Base-by-base conservation (phyloP, 2,113 vertebrate genomes). In the Hipposideros armiger region DNA sequence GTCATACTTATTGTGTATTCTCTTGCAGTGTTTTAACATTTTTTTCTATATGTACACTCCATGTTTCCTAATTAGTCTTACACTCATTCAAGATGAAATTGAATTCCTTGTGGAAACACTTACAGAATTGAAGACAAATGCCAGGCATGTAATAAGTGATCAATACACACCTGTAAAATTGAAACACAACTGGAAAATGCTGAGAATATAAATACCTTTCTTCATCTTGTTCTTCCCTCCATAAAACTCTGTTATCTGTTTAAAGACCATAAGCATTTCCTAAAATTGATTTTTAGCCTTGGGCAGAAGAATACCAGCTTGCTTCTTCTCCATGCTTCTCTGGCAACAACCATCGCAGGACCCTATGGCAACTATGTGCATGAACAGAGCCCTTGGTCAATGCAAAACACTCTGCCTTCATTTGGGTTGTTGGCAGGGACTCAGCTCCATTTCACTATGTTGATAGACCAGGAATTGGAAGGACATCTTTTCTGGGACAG, bases 51-150 rank as follows among this genome's bases (percentile, higher is more conserved):
- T 17, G 4, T 52, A 69, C 90, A 13, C 13, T 95, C 26, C 58
- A 7, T 81, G 78, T 56, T 93, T 45, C 73, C 73, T 78, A 93
- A 80, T 84, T 62, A 94, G 69, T 52, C 28, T 60, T 86, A 56
- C 74, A 64, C 14, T 15, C 2, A 9, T 26, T 64, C 30, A 87
- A 91, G 62, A 54, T 36, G n/a, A 86, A 66, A 66, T 32, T 47
- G 42, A 62, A 74, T 70, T 86, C 40, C 36, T 50, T 78, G 9
- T 76, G 30, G n/a, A 16, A 77, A 42, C 32, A 50, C 32, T 15
- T 42, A 52, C 7, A 67, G 56, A 88, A 81, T 85, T 69, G 30
- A 85, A 89, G 62, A 32, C 54, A 56, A 87, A 30, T 28, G 11
- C 28, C 47, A 17, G 22, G 22, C 22, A 24, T 11, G 7, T n/a